Evolutionary conservation across 2,113 vertebrate genomes (phyloP), one percentile per base, ranked within the genome.

Genomic region (Calyptomena viridis): DNA sequence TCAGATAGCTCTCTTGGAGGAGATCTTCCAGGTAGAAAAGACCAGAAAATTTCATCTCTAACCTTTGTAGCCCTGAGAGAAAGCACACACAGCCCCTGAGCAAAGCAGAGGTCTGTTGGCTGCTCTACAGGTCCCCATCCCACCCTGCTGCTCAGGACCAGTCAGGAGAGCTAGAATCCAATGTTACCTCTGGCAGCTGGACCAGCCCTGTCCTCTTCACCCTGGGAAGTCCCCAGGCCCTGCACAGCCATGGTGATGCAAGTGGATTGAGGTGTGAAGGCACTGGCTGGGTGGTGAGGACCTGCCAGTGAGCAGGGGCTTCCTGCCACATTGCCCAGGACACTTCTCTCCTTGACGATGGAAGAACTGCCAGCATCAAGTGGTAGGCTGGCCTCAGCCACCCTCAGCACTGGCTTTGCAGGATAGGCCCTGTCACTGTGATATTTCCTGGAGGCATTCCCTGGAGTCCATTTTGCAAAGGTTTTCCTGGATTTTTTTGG

Each of bases 401-500:
- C 35, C 62, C 62, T 46, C 68, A 85, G 81, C 67, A 86, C 39
- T 0, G 89, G 46, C 28, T 93, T 95, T 31, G 73, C 27, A 39
- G 81, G 37, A 37, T 31, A 87, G 27, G 56, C 52, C 77, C 72
- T 93, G 33, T 95, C 92, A 0, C 67, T 3, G 0, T 50, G 81
- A 40, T 58, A 49, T 59, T 87, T 97, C 74, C 80, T 96, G 55
- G 79, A 8, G 20, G 71, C 12, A 1, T 37, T 96, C 17, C 94
- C 96, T 0, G 17, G 33, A 22, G 64, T 46, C 96, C 97, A 96
- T 55, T 96, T 97, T 14, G 96, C 94, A 81, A 97, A 97, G 39
- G 92, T 95, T 69, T 97, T 97, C 94, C 96, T 97, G 82, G 97
- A 97, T 75, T 96, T 97, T 75, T 96, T 97, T 28, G 91, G 59